A percentile compares a stretch with the other conserved stretches of the same genome.
Evolutionary conservation across 2,888 invertebrate genomes (phyloP).

Genomic region (Osmoderma eremita): DNA sequence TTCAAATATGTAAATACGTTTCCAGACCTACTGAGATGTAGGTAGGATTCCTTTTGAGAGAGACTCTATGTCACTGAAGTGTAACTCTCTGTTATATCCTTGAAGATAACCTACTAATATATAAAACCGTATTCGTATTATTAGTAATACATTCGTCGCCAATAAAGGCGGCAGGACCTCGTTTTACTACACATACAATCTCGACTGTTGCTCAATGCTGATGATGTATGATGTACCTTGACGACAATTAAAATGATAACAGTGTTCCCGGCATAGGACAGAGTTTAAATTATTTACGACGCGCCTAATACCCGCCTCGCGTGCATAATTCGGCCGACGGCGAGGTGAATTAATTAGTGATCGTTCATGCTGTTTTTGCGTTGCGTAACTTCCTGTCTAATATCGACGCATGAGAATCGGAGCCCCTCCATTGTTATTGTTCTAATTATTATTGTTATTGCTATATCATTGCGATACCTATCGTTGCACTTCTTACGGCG

Average conservation of each 20-base stretch:
- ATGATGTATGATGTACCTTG: too few species aligned
- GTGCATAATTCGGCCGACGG: constrained; percentile 19
- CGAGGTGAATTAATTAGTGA: constrained; percentile 20
- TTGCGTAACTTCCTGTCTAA: constrained; percentile 28
- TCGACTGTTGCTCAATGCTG: constrained; percentile 3
- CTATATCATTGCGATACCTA: too few species aligned
- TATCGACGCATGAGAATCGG: background rate
- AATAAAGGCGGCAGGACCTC: constrained; percentile 16
- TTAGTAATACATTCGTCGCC: constrained; percentile 14
- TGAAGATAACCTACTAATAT: background rate
- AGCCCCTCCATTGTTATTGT: constrained; percentile 9
- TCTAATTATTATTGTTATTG: background rate
- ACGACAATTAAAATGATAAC: constrained; percentile 32
- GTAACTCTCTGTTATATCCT: too few species aligned
- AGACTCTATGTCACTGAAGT: too few species aligned
- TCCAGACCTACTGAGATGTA: too few species aligned
- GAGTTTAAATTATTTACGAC: constrained; percentile 32
- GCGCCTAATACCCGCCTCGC: constrained; percentile 10
- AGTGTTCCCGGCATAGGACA: constrained; percentile 18
- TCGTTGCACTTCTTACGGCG: too few species aligned
- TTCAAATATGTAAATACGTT: too few species aligned
- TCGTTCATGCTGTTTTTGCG: constrained; percentile 16
- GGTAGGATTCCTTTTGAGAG: too few species aligned
- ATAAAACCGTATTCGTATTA: constrained; percentile 1
- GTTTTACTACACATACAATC: constrained; percentile 18